phyloP scores from a whole-genome alignment of 2,797 vertebrate species.

The Gadopsis bispinosus region DNA sequence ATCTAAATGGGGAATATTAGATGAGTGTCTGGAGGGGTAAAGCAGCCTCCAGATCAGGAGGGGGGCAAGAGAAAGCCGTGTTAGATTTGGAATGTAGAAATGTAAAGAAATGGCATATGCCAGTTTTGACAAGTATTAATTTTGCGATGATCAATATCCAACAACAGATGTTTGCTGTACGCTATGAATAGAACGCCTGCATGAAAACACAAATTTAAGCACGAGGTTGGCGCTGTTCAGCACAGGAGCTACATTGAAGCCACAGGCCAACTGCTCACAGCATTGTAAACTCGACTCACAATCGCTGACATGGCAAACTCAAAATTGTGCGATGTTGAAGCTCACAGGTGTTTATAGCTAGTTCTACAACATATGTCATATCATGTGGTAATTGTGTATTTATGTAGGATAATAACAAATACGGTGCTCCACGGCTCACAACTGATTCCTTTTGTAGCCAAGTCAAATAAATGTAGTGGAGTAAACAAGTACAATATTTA shows the following conservation, averaged over 20 bases:
- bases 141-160: not conserved
- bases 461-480: not conserved
- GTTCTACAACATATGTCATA: not conserved
- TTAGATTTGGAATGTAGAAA: not conserved
- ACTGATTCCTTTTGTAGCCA: not conserved
- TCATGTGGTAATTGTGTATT: not conserved
- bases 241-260: too few relatives aligned
- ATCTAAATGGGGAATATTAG: constrained; percentile 1
- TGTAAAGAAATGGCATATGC: not conserved
- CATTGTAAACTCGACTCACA: not conserved
- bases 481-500: not conserved
- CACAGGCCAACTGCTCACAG: too few relatives aligned
- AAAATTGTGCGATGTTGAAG: not conserved
- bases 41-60: not conserved
- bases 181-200: too few relatives aligned
- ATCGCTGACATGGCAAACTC: not conserved
- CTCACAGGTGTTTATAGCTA: not conserved
- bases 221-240: too few relatives aligned
- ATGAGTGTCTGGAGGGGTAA: not conserved
- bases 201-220: too few relatives aligned
- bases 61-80: not conserved
- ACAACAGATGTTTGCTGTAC: not conserved
- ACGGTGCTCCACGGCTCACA: not conserved
- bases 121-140: not conserved
- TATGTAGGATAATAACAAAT: not conserved